Percentiles rank a stretch among this genome's conserved stretches.
Evolutionary conservation across 1,140 invertebrate species (phyloP).

Genomic region (Mya arenaria): DNA sequence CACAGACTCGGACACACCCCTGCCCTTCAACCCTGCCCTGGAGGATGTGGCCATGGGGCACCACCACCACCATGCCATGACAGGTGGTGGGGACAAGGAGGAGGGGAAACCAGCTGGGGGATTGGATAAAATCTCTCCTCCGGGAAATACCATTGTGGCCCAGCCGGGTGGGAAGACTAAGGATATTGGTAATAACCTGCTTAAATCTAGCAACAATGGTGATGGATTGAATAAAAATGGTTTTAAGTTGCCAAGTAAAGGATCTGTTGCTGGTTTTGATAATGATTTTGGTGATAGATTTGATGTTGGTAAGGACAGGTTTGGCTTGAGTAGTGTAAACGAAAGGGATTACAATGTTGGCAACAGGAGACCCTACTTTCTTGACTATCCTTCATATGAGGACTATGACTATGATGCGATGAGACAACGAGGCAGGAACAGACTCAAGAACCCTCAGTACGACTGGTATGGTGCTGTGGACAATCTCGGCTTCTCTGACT

Average conservation of each 20-base stretch:
- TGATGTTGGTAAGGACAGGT: not conserved
- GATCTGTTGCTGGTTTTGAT: not conserved
- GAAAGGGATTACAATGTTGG: not conserved
- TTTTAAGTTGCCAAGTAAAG: not conserved
- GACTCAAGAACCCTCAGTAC: constrained; percentile 27
- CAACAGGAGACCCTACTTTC: not conserved
- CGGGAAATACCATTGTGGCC: no score
- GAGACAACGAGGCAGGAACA: constrained; percentile 54
- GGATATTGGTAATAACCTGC: no score
- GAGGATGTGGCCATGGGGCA: constrained; percentile 80
- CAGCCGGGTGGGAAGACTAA: no score
- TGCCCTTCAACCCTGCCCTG: constrained; percentile 81
- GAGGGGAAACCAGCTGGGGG: no score
- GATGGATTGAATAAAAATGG: not conserved
- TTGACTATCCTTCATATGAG: constrained; percentile 42
- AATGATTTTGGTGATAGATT: not conserved
- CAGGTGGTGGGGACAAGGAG: not conserved
- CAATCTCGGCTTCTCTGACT: constrained; percentile 1
- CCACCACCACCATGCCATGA: constrained; percentile 58
- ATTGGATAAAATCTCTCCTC: no score
- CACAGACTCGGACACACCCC: constrained; percentile 75
- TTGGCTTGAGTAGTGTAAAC: not conserved
- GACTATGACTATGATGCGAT: constrained; percentile 62
- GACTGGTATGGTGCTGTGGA: constrained; percentile 33
- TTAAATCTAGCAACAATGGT: not conserved